A percentile compares a stretch with the other conserved stretches of the same genome.
phyloP scores from a whole-genome alignment of 92 coral and sea anemone genomes.

The Desmophyllum pertusum region DNA sequence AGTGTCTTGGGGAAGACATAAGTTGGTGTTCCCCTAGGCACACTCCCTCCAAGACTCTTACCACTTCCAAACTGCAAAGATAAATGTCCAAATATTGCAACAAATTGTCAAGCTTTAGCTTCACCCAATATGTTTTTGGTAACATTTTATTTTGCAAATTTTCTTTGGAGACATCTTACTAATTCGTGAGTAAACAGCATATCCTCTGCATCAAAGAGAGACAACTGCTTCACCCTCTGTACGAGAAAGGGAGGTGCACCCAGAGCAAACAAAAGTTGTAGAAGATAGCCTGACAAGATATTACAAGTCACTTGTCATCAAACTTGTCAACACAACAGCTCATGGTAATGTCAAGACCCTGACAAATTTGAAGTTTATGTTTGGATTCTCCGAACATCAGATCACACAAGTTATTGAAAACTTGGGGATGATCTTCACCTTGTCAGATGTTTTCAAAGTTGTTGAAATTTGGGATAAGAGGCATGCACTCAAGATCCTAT shows the following conservation, averaged over 20 bases:
- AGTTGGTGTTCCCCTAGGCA: too few species aligned
- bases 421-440: slow-evolving; percentile 38
- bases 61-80: too few species aligned
- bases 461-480: slow-evolving; percentile 66
- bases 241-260: slow-evolving; percentile 12
- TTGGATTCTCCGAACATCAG: slow-evolving; percentile 58
- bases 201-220: slow-evolving; percentile 22
- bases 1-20: too few species aligned
- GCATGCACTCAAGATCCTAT: slow-evolving; percentile 49
- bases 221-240: background rate
- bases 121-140: too few species aligned
- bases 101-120: too few species aligned
- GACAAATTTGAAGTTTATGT: slow-evolving; percentile 53
- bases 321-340: slow-evolving; percentile 50
- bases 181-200: too few species aligned
- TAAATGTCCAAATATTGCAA: too few species aligned
- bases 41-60: too few species aligned
- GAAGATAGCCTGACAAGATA: slow-evolving; percentile 23
- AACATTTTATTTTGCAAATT: too few species aligned
- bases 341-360: slow-evolving; percentile 44
- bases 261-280: slow-evolving; percentile 30
- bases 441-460: slow-evolving; percentile 43
- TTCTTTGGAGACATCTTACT: too few species aligned
- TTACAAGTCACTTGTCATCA: slow-evolving; percentile 17
- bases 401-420: slow-evolving; percentile 53